Conservation (phyloP, 1,140 invertebrate species). For the Ericerus pela region DNA sequence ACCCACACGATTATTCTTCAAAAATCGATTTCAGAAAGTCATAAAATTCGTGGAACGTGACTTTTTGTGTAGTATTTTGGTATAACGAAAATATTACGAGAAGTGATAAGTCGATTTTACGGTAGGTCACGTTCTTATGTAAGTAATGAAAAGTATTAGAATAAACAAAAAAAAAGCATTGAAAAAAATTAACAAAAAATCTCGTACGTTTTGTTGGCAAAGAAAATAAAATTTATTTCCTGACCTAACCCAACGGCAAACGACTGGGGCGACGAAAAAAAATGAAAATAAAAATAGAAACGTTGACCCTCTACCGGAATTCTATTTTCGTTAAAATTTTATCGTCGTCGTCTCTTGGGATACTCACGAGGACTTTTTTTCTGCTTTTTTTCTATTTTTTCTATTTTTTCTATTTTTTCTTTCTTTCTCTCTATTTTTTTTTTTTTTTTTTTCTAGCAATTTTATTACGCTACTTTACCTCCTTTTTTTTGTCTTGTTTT, state of each 20-base stretch:
- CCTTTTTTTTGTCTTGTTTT: too few species aligned
- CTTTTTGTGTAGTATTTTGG: conserved; percentile 4
- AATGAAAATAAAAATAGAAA: conserved; percentile 13
- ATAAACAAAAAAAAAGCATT: neutral
- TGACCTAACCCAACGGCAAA: conserved; percentile 5
- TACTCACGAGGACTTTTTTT: too few species aligned
- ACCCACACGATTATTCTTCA: neutral
- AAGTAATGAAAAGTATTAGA: neutral
- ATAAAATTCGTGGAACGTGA: conserved; percentile 4
- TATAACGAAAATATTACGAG: neutral
- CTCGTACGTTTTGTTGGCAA: conserved; percentile 1
- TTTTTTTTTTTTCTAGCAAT: too few species aligned
- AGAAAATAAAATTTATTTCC: conserved; percentile 6
- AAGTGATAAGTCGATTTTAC: conserved; percentile 11
- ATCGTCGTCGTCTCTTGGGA: too few species aligned
- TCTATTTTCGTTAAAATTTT: neutral
- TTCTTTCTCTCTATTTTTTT: too few species aligned
- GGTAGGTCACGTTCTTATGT: conserved; percentile 7
- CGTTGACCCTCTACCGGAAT: neutral
- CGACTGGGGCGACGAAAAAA: conserved; percentile 6
- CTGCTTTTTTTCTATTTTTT: too few species aligned
- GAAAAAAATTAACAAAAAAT: neutral
- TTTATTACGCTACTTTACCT: too few species aligned
- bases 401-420: too few species aligned
- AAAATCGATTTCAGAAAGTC: neutral